A percentile compares a stretch with the other conserved stretches of the same genome.
These are phyloP conservation scores for Pegoplata infirma DNA, from an alignment of 2,888 invertebrate genomes.

Conservation along the genomic window DNA sequence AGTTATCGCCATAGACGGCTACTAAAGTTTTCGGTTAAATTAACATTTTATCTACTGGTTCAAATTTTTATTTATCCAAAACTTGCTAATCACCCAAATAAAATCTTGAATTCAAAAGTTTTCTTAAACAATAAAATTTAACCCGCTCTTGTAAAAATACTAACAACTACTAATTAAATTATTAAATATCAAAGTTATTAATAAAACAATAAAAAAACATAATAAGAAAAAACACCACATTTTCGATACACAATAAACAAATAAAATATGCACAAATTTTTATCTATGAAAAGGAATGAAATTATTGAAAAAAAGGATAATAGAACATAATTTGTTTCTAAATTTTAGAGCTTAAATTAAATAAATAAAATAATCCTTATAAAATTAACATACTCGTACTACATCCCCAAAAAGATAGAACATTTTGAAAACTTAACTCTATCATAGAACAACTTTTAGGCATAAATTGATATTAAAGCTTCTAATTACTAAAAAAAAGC, in stretches of 20 bases:
- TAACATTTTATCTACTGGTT: too few relatives aligned
- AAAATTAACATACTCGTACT: background rate
- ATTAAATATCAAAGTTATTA: constrained; percentile 17
- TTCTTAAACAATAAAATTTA: too few relatives aligned
- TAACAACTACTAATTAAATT: constrained; percentile 2
- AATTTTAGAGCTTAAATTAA: constrained; percentile 49
- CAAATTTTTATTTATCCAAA: too few relatives aligned
- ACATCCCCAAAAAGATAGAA: too few relatives aligned
- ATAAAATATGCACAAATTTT: constrained; percentile 53
- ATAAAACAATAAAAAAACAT: too few relatives aligned
- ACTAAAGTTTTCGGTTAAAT: too few relatives aligned
- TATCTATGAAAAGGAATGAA: constrained; percentile 21
- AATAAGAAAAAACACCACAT: too few relatives aligned
- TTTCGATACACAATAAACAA: constrained; percentile 12
- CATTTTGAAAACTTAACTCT: background rate
- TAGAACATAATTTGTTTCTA: constrained; percentile 39
- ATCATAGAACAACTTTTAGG: background rate
- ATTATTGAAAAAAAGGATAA: background rate
- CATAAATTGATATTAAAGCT: constrained; percentile 48
- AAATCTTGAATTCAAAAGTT: too few relatives aligned
- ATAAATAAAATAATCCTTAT: constrained; percentile 4
- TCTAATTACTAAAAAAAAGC: too few relatives aligned
- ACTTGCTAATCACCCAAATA: too few relatives aligned
- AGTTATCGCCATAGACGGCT: too few relatives aligned
- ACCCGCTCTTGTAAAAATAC: constrained; percentile 12